Evolutionary conservation across 1,140 invertebrate species (phyloP).

Genomic region (Aplysia californica): DNA sequence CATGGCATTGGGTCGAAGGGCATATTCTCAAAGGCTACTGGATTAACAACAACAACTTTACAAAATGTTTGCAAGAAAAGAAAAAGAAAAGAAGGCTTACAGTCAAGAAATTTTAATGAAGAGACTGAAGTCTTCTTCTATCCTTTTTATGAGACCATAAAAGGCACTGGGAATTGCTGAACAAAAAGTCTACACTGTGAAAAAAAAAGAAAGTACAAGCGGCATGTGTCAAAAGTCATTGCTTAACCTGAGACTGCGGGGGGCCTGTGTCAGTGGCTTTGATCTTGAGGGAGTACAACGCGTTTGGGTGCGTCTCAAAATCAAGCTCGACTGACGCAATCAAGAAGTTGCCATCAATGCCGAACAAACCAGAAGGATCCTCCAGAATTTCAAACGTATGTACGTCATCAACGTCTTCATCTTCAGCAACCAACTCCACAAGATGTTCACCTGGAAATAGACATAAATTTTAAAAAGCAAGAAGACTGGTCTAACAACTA

Average conservation of each 20-base stretch:
- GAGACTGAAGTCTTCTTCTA: too few relatives aligned
- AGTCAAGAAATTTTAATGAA: too few relatives aligned
- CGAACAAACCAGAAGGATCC: conserved; percentile 43
- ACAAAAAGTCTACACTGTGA: neutral
- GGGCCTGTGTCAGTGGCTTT: conserved; percentile 38
- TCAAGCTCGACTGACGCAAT: conserved; percentile 37
- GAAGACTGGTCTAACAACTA: too few relatives aligned
- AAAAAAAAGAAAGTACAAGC: neutral
- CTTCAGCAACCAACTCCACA: conserved; percentile 37
- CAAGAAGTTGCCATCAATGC: conserved; percentile 31
- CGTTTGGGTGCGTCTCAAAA: conserved; percentile 37
- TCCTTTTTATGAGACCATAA: too few relatives aligned
- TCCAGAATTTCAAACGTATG: conserved; percentile 40
- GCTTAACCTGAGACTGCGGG: conserved; percentile 1
- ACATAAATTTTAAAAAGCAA: too few relatives aligned
- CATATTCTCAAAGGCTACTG: too few relatives aligned
- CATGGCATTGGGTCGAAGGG: too few relatives aligned
- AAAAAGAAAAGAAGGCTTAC: too few relatives aligned
- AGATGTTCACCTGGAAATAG: conserved; percentile 36
- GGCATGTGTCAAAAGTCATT: too few relatives aligned
- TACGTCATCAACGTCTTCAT: conserved; percentile 44
- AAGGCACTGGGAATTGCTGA: too few relatives aligned
- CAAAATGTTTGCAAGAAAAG: too few relatives aligned
- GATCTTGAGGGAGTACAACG: conserved; percentile 38
- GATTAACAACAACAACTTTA: too few relatives aligned